Evolutionary conservation across 2,113 vertebrate species (phyloP).

Genomic region (Thermophis baileyi): DNA sequence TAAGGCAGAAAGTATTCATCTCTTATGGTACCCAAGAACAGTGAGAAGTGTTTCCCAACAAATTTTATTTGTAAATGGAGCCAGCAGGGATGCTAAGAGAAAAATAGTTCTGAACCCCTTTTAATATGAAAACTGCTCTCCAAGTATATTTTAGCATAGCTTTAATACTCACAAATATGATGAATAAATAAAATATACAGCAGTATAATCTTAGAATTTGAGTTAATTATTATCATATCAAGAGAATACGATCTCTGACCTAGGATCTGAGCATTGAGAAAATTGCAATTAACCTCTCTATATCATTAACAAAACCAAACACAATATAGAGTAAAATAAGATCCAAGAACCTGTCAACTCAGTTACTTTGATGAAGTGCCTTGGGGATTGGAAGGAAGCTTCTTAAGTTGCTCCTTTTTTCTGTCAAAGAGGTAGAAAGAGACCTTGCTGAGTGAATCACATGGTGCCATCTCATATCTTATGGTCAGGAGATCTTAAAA

Average conservation of each 20-base stretch:
- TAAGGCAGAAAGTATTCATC: no score
- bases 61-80: not conserved
- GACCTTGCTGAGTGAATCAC: conserved; percentile 27
- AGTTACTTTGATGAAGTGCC: conserved; percentile 3
- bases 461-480: conserved; percentile 26
- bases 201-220: not conserved
- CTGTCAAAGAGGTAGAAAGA: conserved; percentile 28
- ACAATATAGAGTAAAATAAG: not conserved
- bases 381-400: not conserved
- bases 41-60: not conserved
- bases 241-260: not conserved
- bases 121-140: not conserved
- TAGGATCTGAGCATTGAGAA: not conserved
- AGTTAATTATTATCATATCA: not conserved
- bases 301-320: not conserved
- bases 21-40: not conserved
- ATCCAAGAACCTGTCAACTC: not conserved
- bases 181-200: not conserved
- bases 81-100: not conserved
- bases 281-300: not conserved
- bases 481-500: conserved; percentile 1
- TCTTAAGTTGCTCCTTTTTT: conserved; percentile 2
- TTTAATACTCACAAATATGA: not conserved
- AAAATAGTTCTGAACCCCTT: not conserved
- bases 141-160: not conserved